Base-by-base conservation (phyloP, 2,113 vertebrate genomes). In the Catagonus wagneri region DNA sequence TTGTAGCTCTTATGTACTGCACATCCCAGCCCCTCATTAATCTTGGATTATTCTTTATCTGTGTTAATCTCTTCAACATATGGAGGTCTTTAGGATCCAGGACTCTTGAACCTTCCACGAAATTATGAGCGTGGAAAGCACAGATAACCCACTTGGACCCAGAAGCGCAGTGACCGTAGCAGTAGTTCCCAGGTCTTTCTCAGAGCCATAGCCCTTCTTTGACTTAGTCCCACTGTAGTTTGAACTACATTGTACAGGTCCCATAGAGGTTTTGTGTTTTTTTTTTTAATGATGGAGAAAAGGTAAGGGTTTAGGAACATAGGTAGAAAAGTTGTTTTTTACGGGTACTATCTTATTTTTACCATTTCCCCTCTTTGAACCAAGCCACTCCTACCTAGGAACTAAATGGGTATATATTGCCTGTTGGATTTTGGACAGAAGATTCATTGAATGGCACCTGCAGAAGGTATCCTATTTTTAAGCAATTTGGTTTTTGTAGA, bases 361-460 rank as follows among this genome's bases (percentile, higher is more conserved):
- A 95, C 97, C 96, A 84, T 96, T 97, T 97, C 96, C 97, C 97
- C 97, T 97, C 96, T 98, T 98, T 96, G 97, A 97, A 97, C 97
- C 97, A 97, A 97, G 97, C 97, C 97, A 96, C 95, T 95, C 96
- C 96, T 96, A 96, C 97, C 97, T 97, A 98, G 97, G 97, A 98
- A 96, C 97, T 97, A 96, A 96, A 39, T 96, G 97, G 96, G 97
- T 96, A 96, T 90, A 96, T 93, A 96, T 96, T 97, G 90, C 96
- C 97, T 97, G 94, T 97, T 95, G 97, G 97, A 96, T 95, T 97
- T 97, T 98, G 97, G 97, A 97, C 90, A 97, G 97, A 97, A 98
- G 97, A 96, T 94, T 87, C 96, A 96, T 50, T 96, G 96, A 96
- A 97, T 97, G 97, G 93, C 96, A 97, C 95, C 96, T 95, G 83